Percentiles rank a stretch among this genome's conserved stretches.
Conservation (phyloP, 2,113 vertebrate genomes). For the Mionectes macconnelli region DNA sequence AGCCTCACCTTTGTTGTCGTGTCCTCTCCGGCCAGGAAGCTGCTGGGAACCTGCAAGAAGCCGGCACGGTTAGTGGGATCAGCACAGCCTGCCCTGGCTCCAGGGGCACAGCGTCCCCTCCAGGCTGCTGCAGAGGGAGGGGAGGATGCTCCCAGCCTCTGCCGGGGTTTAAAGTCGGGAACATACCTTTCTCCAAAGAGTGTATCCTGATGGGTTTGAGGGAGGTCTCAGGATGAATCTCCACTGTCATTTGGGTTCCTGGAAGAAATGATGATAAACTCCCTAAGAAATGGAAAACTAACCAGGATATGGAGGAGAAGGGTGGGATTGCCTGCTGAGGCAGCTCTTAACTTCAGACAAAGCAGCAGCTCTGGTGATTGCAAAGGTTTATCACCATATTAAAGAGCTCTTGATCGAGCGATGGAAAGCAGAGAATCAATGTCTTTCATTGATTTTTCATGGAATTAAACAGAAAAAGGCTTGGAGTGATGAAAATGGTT, state of each 20-base stretch:
- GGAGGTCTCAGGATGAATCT: constrained; percentile 66
- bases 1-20: constrained; percentile 44
- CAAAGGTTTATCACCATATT: not conserved
- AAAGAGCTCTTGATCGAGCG: constrained; percentile 1
- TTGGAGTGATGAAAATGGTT: not conserved
- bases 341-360: not conserved
- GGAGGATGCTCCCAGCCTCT: not conserved
- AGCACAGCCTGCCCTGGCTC: fast-evolving
- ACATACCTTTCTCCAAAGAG: constrained; percentile 73
- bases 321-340: not conserved
- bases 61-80: not conserved
- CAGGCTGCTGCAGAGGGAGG: not conserved
- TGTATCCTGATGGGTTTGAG: constrained; percentile 72
- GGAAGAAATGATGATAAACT: not conserved
- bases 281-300: not conserved
- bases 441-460: constrained; percentile 16
- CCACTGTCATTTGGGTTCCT: constrained; percentile 75
- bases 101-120: no score
- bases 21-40: not conserved
- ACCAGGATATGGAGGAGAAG: fast-evolving
- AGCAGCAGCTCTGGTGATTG: not conserved
- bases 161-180: not conserved
- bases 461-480: not conserved
- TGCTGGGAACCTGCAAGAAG: constrained; percentile 21
- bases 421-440: not conserved